Evolutionary conservation across 1,140 invertebrate genomes (phyloP), one percentile per base, ranked within the genome.

Genomic region (Bombus superbus): DNA sequence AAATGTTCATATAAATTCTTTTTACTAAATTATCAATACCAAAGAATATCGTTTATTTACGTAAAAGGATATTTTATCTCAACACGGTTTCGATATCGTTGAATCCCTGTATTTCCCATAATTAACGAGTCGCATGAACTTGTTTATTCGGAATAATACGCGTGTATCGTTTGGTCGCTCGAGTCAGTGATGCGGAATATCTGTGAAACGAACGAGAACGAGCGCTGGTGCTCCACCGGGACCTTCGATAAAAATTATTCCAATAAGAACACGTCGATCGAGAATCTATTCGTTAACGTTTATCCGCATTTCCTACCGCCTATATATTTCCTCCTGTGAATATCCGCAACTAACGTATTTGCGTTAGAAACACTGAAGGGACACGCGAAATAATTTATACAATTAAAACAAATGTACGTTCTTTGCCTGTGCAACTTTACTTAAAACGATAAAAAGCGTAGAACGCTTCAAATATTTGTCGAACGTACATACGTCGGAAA

Each of bases 231-330:
- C 6, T 38, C 71, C 71, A 22, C 22, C 6, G 57, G 40, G 71
- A 35, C 2, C 32, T 28, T 5, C 40, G 40, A 75, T 64, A 62
- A 72, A 64, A 82, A 59, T 82, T 82, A 64, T 73, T 75, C 53
- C 71, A 82, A 82, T 75, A 64, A 64, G 40, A 47, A 64, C 32
- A 59, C 42, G 28, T 75, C 81, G 4, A 32, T 44, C n/a, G 32
- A n/a, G 57, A 47, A 82, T 40, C 74, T 22, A 38, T n/a, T 81
- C 47, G 18, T 22, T 53, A 47, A 6, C 25, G 40, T 79, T 80
- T 77, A 64, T 42, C 22, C 38, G 35, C 22, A 76, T 28, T 59
- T 40, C 62, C 35, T 13, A 42, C 0, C 18, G 22, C 35, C 44
- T 75, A 10, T 53, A 35, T 32, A 53, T 53, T 18, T 22, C 18